phyloP scores from a whole-genome alignment of 2,113 vertebrate species.

The Tetrao urogallus region DNA sequence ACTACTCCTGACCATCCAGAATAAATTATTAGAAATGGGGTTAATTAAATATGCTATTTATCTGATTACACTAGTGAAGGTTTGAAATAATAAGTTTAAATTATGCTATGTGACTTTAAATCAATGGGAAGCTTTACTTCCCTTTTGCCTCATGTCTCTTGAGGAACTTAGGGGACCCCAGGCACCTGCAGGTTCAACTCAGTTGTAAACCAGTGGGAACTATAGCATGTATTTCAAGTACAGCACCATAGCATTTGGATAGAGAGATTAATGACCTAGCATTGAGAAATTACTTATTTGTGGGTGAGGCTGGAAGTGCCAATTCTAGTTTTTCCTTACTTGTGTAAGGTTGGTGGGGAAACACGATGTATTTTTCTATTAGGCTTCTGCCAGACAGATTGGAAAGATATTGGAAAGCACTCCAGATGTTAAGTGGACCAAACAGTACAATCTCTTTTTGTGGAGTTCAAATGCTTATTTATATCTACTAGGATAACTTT shows the following conservation, averaged over 20 bases:
- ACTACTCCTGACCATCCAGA: background rate
- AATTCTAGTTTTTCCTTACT: background rate
- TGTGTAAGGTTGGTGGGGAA: background rate
- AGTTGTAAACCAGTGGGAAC: rapidly evolving
- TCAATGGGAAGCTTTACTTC: background rate
- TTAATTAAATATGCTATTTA: slow-evolving; percentile 51
- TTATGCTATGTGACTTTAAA: background rate
- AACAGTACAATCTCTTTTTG: background rate
- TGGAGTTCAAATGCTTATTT: background rate
- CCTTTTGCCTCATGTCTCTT: background rate
- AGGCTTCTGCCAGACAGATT: background rate
- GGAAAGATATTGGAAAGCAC: background rate
- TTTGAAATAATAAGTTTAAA: slow-evolving; percentile 9
- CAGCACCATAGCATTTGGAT: background rate
- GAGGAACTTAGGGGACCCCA: background rate
- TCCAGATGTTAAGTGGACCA: background rate
- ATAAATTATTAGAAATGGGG: background rate
- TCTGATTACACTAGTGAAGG: background rate
- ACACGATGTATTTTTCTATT: background rate
- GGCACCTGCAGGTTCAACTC: background rate
- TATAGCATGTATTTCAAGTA: background rate
- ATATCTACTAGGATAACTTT: background rate
- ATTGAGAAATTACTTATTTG: background rate
- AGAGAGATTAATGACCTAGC: background rate
- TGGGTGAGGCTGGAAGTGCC: background rate